Evolutionary conservation across 64 coral and sea anemone species (phyloP).

Genomic region (Trachythela sp.): DNA sequence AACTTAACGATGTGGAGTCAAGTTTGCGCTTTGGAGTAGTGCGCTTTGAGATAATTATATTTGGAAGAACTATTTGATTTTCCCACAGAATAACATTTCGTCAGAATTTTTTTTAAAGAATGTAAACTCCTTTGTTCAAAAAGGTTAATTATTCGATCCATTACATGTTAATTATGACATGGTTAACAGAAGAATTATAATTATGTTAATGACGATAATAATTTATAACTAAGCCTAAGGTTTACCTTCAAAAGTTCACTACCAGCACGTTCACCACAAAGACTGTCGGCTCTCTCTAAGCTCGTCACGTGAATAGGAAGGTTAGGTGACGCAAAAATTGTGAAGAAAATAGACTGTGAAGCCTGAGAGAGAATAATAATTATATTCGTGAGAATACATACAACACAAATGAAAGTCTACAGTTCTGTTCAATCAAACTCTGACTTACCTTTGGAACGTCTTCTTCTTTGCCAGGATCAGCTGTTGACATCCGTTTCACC

Average conservation of each 20-base stretch:
- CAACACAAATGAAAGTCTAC: neutral
- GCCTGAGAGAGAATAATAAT: constrained; percentile 41
- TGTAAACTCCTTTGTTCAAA: too few species aligned
- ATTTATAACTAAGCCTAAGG: too few species aligned
- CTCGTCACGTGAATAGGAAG: constrained; percentile 75
- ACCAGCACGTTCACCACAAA: constrained; percentile 71
- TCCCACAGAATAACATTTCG: too few species aligned
- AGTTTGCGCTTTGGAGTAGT: too few species aligned
- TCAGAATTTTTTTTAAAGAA: too few species aligned
- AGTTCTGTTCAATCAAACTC: neutral
- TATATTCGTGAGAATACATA: neutral
- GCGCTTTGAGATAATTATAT: too few species aligned
- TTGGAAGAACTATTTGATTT: too few species aligned
- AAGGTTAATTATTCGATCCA: too few species aligned
- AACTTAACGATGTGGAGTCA: too few species aligned
- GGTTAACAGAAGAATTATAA: too few species aligned
- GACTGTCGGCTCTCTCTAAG: constrained; percentile 51
- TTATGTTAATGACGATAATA: too few species aligned
- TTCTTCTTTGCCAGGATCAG: neutral
- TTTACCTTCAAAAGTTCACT: constrained; percentile 65
- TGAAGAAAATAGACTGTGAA: constrained; percentile 80
- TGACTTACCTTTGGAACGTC: neutral
- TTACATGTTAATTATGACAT: too few species aligned
- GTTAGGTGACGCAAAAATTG: constrained; percentile 78
- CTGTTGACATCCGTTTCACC: neutral